phyloP scores from a whole-genome alignment of 2,797 vertebrate genomes.

The Chelon labrosus region DNA sequence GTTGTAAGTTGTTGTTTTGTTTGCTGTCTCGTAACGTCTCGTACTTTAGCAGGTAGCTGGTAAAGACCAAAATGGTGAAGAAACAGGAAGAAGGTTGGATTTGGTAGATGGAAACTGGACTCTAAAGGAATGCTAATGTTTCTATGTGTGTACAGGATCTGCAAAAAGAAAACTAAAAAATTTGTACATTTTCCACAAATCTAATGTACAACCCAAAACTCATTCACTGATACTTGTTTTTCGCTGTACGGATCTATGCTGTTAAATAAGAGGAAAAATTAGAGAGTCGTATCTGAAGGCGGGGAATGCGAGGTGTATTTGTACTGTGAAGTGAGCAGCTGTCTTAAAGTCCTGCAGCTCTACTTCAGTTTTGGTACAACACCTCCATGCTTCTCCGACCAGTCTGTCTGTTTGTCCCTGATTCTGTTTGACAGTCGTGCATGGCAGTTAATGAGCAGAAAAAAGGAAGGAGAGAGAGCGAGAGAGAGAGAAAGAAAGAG shows the following conservation, averaged over 20 bases:
- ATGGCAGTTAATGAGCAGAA: slow-evolving; percentile 60
- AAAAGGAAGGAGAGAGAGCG: slow-evolving; percentile 21
- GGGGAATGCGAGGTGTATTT: slow-evolving; percentile 3
- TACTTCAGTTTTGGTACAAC: slow-evolving; percentile 33
- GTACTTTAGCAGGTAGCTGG: no score
- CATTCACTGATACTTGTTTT: no score
- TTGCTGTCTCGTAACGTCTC: no score
- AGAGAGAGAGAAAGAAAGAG: not conserved
- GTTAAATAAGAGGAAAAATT: not conserved
- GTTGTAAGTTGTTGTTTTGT: no score
- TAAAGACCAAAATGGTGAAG: no score
- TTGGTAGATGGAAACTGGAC: no score
- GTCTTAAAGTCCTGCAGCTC: slow-evolving; percentile 38
- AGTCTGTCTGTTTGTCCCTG: slow-evolving; percentile 31
- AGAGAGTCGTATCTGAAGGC: not conserved
- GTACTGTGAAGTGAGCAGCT: slow-evolving; percentile 53
- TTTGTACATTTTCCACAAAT: no score
- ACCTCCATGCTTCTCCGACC: slow-evolving; percentile 34
- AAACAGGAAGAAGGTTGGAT: no score
- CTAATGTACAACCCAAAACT: not conserved
- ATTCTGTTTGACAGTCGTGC: slow-evolving; percentile 64
- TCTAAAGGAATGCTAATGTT: no score
- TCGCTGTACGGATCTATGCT: not conserved
- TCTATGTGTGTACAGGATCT: no score
- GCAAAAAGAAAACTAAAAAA: no score